These are phyloP conservation scores for Anser cygnoides DNA, from an alignment of 2,113 vertebrate genomes.

Conservation along the genomic window DNA sequence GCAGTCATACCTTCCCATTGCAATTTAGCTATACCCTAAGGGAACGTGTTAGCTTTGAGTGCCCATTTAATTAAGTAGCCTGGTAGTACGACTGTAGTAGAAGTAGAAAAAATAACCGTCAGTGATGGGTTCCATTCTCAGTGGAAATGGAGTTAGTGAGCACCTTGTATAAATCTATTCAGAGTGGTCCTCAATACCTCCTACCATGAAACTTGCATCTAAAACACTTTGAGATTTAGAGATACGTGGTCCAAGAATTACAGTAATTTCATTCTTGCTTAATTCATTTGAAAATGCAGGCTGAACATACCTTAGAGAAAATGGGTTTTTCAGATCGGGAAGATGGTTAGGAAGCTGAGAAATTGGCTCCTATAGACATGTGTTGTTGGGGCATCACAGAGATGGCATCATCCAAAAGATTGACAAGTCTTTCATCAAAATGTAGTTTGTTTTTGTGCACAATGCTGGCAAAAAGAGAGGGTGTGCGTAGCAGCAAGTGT, in stretches of 20 bases:
- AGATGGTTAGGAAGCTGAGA: neutral
- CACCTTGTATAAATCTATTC: neutral
- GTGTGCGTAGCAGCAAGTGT: neutral
- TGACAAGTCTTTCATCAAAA: neutral
- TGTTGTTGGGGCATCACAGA: neutral
- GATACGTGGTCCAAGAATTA: neutral
- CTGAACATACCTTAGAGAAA: neutral
- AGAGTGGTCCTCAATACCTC: neutral
- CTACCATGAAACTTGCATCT: neutral
- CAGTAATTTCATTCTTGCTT: neutral
- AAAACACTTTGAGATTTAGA: neutral
- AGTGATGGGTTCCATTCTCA: neutral
- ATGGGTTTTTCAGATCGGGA: neutral
- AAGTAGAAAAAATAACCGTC: neutral
- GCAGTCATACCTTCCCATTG: neutral
- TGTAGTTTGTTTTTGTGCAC: neutral
- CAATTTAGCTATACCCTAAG: neutral
- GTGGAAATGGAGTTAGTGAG: neutral
- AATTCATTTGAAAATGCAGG: neutral
- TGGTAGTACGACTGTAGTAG: slow-evolving; percentile 9
- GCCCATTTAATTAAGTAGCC: slow-evolving; percentile 45
- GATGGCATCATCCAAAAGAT: neutral
- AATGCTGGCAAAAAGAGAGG: neutral
- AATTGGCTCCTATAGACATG: neutral
- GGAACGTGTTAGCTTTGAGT: neutral